Percentiles rank a stretch among this genome's conserved stretches.
These are phyloP conservation scores for Gila orcuttii DNA, from an alignment of 2,113 vertebrate species.

Conservation along the genomic window DNA sequence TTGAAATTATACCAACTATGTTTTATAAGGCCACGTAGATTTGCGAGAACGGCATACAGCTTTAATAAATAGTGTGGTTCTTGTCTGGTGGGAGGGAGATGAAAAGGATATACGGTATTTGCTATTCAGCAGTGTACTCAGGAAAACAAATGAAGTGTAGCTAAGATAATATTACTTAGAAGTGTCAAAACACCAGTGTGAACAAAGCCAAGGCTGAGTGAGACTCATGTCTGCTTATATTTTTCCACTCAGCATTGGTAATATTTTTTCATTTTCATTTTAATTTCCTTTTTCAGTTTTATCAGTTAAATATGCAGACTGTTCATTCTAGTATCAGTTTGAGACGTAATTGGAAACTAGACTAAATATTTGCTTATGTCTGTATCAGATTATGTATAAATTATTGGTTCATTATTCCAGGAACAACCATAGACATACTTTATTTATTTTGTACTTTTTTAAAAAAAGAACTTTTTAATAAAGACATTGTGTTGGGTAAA, in stretches of 20 bases:
- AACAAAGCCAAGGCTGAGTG: constrained; percentile 1
- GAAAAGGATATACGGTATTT: constrained; percentile 5
- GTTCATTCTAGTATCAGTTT: not conserved
- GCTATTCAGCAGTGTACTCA: constrained; percentile 2
- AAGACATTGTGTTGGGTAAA: not conserved
- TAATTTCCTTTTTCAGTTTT: constrained; percentile 18
- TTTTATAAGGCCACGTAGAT: not conserved
- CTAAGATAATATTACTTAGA: constrained; percentile 7
- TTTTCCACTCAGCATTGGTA: not conserved
- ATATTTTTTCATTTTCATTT: constrained; percentile 22
- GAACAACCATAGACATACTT: not conserved
- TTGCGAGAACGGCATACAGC: not conserved
- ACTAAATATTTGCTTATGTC: not conserved
- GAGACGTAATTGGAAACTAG: not conserved
- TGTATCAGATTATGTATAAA: not conserved
- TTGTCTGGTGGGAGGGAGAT: not conserved
- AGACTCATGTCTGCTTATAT: not conserved
- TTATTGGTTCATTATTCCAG: not conserved
- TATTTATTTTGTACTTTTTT: not conserved
- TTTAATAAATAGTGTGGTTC: constrained; percentile 9
- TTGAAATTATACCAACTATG: not conserved
- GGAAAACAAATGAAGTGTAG: not conserved
- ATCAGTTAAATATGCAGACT: not conserved
- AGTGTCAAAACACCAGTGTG: not conserved
- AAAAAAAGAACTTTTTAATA: not conserved